Base-by-base conservation (phyloP, 2,888 invertebrate genomes). In the Daptonema setosum region DNA sequence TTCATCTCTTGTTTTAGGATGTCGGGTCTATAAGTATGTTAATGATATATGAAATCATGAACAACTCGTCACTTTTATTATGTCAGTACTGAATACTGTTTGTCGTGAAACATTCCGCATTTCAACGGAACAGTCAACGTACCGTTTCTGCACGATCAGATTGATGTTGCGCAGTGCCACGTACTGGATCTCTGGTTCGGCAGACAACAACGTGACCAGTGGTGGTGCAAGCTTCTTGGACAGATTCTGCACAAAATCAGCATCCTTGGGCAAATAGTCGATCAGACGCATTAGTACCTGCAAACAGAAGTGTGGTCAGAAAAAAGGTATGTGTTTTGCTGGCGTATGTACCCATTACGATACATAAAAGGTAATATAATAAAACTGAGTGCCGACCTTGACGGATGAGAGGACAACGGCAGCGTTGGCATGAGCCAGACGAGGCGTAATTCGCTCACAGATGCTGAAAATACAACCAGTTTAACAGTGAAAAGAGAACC, bases 1-100 rank as follows among this genome's bases (percentile, higher is more conserved):
- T 97, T 97, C 95, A 99, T 95, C 76, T 99, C 97, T 68, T 95
- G 91, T 72, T 97, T 97, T 52, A 99, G 76, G 64, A 99, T 95
- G 59, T 99, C 97, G 0, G 95, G 90, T 50, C 93, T 72, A 57
- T n/a, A 66, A 63, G 51, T 48, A 51, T 52, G 28, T 53, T 14
- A 14, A 26, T 8, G 25, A 24, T 2, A 52, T 17, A 24, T 51
- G 28, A 51, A 3, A 25, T 25, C 5, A 24, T 51, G 24, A 26
- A 25, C 11, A 2, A 11, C 51, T 2, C 24, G n/a, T n/a, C 35
- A 35, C 11, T 35, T 35, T 35, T 35, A 17, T n/a, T n/a, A 35
- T 35, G 35, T 8, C 35, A 17, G n/a, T 17, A 17, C 35, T 35
- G 35, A 35, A 35, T 35, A 11, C 35, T 35, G 35, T 17, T 11